Evolutionary conservation across 1,140 invertebrate genomes (phyloP), one percentile per base, ranked within the genome.

Genomic region (Heliconius himera): DNA sequence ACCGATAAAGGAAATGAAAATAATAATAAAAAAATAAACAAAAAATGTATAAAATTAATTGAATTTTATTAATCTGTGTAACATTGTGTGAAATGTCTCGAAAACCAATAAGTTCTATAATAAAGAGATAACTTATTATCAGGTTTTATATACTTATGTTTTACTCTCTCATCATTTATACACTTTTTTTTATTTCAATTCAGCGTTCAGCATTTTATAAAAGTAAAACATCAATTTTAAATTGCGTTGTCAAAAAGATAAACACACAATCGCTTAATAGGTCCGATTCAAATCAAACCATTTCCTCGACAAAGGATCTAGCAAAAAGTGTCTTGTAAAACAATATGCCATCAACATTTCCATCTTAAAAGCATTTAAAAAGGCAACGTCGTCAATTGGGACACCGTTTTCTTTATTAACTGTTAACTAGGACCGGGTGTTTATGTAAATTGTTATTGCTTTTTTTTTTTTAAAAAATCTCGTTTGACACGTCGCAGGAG

Each of bases 381-480:
- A 86, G 85, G 84, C 88, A 89, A 85, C 82, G 81, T 81, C 86
- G 90, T 92, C 93, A 91, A 93, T 94, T 92, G 93, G 84, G 89
- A 92, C 90, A 90, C 89, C 91, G 87, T 92, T 93, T 89, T 83
- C 90, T 93, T 94, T 93, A 94, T 94, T 93, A 94, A 93, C 91
- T 93, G 92, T 93, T 93, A 93, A 94, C 91, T 94, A 93, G 91
- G 89, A 90, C 84, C 88, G 89, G 89, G 89, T 92, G 90, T 93
- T 94, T 93, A 93, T 94, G 93, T 93, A 93, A 93, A 94, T 93
- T 93, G 92, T 94, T 94, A 94, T 94, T 92, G 91, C 93, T 92
- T 93, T 93, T 93, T 94, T 93, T 91, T n/a, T n/a, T n/a, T n/a
- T n/a, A 51, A 92, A 49, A 92, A 93, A 90, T 83, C 89, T 90